Base-by-base conservation (phyloP, 53 echinoderm and acorn worm species). In the Zoroaster sp. region DNA sequence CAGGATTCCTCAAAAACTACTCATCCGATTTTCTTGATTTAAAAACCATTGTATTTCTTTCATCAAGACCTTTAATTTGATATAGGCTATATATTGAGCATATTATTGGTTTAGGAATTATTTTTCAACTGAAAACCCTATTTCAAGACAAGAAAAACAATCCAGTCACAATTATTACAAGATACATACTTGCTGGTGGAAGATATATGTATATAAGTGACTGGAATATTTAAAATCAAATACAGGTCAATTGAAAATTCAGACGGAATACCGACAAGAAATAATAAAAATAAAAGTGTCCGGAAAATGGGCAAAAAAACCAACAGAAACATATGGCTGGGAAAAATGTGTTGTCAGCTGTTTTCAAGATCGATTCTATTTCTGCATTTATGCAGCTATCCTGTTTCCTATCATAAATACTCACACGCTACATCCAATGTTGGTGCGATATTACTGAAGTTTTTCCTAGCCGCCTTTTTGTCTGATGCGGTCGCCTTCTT, bases 391-490 rank as follows among this genome's bases (percentile, higher is more conserved):
- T 59, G n/a, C 23, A 66, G n/a, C 44, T 46, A 18, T 45, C 42
- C 11, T 14, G 45, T 30, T 30, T 67, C 17, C 28, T 15, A n/a
- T 33, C 13, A 66, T 2, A 43, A 41, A 40, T 71, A 81, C 94
- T 93, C 86, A 96, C 96, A 41, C 32, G 88, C 86, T 15, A 75
- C 69, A 40, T 96, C 96, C 35, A 94, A 59, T 36, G 74, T 88
- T 5, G 85, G 87, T 4, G 91, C 92, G 66, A 78, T 80, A 54
- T 94, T 88, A 20, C 68, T 59, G 20, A 96, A 83, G 36, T 88
- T 93, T 80, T 78, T 96, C 23, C 92, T 88, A 2, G 94, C 96
- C 7, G 96, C 96, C 69, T 94, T 96, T 89, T 96, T 96, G 78
- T 96, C 96, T 40, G 94, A 92, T 6, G 80, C 68, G 3, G 96